Base-by-base conservation (phyloP, 2,888 invertebrate genomes). In the Pristionchus entomophagus region DNA sequence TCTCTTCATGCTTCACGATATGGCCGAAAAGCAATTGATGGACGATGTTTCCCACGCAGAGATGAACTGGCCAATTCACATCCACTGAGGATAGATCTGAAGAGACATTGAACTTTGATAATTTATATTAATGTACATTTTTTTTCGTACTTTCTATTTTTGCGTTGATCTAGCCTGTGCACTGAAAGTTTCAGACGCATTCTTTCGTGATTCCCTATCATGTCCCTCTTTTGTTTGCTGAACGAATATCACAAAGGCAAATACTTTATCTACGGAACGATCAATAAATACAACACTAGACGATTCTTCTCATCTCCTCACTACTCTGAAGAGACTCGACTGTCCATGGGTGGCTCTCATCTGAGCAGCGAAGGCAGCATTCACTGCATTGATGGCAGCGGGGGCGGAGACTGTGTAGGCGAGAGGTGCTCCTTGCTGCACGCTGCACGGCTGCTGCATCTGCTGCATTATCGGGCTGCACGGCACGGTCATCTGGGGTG, bases 11-110 rank as follows among this genome's bases (percentile, higher is more conserved):
- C 19, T 49, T 84, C 22, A 84, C 51, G 19, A 59, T 45, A 19
- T 85, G 53, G 0, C 85, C 85, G 41, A 85, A 85, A 17, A 85
- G 85, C 26, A 85, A 19, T 59, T 85, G 73, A 45, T 85, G 85
- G 19, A 85, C 59, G 51, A 85, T 73, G 41, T 85, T 85, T 26
- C 85, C 85, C 0, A 85, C 85, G n/a, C 85, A 85, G 5, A 85
- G 78, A 85, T 85, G 85, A 53, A 85, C 73, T 22, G 85, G 85
- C 85, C 85, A 85, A 56, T 85, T 85, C 4, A 51, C 41, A 29
- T 85, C 85, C 22, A 85, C 45, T 5, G 78, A 80, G 1, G 78
- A 80, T 3, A 80, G 78, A 80, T 80, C 78, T 80, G 51, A 10
- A 62, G 26, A 62, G 14, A 32, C 29, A 62, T 65, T 32, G 59